phyloP scores from a whole-genome alignment of 2,888 invertebrate species.

The Choristoneura rosaceana region DNA sequence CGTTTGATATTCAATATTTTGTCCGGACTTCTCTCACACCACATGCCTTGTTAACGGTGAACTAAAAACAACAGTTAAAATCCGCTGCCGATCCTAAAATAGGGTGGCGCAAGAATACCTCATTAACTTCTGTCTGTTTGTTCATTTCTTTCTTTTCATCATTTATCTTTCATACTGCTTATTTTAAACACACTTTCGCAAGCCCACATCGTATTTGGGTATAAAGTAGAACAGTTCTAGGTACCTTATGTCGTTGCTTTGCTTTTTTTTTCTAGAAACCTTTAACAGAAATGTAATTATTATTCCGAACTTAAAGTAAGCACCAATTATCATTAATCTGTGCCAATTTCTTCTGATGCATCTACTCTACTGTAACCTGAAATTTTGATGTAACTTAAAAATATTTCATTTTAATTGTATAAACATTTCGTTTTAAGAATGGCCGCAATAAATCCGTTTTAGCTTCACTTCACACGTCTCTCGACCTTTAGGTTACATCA shows the following conservation, averaged over 20 bases:
- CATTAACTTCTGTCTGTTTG: neutral
- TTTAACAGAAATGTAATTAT: too few species aligned
- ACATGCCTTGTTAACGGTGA: slow-evolving; percentile 23
- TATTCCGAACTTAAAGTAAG: too few species aligned
- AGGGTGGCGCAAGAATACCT: slow-evolving; percentile 15
- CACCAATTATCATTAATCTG: neutral
- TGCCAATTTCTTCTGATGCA: neutral
- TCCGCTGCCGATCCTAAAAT: slow-evolving; percentile 18
- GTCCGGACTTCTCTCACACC: slow-evolving; percentile 21
- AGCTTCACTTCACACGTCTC: slow-evolving; percentile 43
- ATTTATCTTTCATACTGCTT: neutral
- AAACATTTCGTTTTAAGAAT: slow-evolving; percentile 1
- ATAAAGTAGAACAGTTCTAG: too few species aligned
- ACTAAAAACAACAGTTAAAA: slow-evolving; percentile 29
- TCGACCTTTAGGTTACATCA: slow-evolving; percentile 48
- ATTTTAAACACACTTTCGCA: neutral
- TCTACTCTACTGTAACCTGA: neutral
- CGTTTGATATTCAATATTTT: slow-evolving; percentile 31
- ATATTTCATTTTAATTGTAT: neutral
- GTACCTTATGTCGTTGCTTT: too few species aligned
- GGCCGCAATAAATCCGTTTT: slow-evolving; percentile 21
- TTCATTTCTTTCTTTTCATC: neutral
- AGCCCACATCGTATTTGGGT: neutral
- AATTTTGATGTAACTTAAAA: neutral
- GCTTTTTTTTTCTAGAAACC: too few species aligned